phyloP scores from a whole-genome alignment of 2,888 invertebrate species.

The Megalurothrips usitatus region DNA sequence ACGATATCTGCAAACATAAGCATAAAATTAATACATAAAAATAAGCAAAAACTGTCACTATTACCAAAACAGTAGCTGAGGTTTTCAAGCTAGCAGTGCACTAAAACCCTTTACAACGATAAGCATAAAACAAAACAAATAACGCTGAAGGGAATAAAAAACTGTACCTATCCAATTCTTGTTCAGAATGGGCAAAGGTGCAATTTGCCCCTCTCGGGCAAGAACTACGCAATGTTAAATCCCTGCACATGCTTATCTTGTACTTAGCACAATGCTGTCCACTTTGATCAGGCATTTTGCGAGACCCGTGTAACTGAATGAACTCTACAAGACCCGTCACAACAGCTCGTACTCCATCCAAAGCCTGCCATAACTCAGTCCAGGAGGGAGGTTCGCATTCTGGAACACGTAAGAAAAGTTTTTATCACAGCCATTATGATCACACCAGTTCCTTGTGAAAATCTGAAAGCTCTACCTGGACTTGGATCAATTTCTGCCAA shows the following conservation, averaged over 20 bases:
- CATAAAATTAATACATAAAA: conserved; percentile 28
- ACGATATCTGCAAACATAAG: conserved; percentile 50
- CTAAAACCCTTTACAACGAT: not conserved
- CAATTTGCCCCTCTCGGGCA: conserved; percentile 85
- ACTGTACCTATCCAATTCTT: conserved; percentile 75
- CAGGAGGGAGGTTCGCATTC: conserved; percentile 61
- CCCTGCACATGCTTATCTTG: conserved; percentile 75
- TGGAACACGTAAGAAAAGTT: conserved; percentile 39
- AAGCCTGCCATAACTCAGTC: conserved; percentile 60
- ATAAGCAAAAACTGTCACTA: too few species aligned
- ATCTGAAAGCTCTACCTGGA: conserved; percentile 54
- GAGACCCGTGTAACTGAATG: conserved; percentile 67
- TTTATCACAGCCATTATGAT: too few species aligned
- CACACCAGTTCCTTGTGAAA: too few species aligned
- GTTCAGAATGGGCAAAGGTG: conserved; percentile 88
- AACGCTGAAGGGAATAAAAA: not conserved
- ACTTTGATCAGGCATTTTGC: conserved; percentile 46
- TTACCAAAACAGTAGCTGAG: conserved; percentile 28
- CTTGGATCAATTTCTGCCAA: conserved; percentile 83
- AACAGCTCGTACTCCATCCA: conserved; percentile 65
- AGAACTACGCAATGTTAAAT: conserved; percentile 69
- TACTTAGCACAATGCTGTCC: conserved; percentile 61
- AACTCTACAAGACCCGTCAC: conserved; percentile 74
- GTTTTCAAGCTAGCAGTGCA: conserved; percentile 6
- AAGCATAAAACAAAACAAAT: too few species aligned